These are phyloP conservation scores for Aspidapion aeneum DNA, from an alignment of 2,888 invertebrate genomes.

Conservation along the genomic window DNA sequence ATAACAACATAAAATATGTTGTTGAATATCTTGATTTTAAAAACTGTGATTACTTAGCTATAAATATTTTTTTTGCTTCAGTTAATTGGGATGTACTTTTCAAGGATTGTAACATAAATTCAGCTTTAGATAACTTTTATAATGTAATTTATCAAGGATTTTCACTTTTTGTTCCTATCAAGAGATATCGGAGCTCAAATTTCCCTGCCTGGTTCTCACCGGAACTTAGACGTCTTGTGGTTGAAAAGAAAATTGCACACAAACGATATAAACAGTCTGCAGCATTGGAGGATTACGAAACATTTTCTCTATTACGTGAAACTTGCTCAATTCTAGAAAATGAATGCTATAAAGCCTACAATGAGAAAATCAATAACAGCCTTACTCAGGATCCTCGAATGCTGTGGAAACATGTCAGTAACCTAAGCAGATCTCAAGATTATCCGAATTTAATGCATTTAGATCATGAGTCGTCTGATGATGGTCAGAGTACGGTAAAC, in stretches of 20 bases:
- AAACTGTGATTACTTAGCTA: background rate
- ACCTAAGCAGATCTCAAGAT: background rate
- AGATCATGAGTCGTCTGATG: conserved; percentile 3
- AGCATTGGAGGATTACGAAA: conserved; percentile 2
- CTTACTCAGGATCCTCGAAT: conserved; percentile 1
- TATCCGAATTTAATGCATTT: background rate
- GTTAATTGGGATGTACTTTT: no score
- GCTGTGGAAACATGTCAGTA: background rate
- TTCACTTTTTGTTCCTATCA: background rate
- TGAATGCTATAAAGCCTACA: conserved; percentile 3
- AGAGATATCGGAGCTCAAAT: background rate
- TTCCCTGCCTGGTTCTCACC: background rate
- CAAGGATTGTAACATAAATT: no score
- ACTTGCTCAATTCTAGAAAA: background rate
- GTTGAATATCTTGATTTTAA: no score
- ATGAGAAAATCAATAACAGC: background rate
- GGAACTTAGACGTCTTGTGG: background rate
- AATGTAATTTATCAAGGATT: no score
- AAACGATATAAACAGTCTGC: conserved; percentile 2
- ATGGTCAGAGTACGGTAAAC: conserved; percentile 2
- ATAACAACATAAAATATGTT: no score
- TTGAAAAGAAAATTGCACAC: conserved; percentile 2
- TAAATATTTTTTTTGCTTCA: no score
- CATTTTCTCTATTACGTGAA: conserved; percentile 2
- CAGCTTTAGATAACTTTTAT: no score